These are phyloP conservation scores for Xyrichtys novacula DNA, from an alignment of 2,797 vertebrate genomes.

Conservation along the genomic window DNA sequence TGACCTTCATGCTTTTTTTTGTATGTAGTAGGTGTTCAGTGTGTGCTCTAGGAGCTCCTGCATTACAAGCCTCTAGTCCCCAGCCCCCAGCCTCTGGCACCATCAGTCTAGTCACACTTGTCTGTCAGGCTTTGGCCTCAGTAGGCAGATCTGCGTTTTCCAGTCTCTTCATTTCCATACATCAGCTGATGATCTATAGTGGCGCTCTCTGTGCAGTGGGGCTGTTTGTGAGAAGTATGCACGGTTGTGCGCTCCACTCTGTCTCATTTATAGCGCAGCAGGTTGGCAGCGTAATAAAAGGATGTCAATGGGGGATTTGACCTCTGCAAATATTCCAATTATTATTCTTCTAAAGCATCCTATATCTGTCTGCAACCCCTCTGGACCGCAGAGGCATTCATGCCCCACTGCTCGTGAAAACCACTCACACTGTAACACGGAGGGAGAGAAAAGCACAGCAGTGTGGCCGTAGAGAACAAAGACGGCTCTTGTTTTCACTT, in stretches of 20 bases:
- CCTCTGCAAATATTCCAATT: slow-evolving; percentile 78
- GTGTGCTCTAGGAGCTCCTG: slow-evolving; percentile 22
- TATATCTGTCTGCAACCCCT: slow-evolving; percentile 65
- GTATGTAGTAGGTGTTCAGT: slow-evolving; percentile 22
- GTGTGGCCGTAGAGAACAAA: slow-evolving; percentile 18
- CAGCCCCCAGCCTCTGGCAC: slow-evolving; percentile 33
- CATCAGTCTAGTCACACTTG: slow-evolving; percentile 56
- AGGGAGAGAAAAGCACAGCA: slow-evolving; percentile 24
- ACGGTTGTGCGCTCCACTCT: slow-evolving; percentile 46
- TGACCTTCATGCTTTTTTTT: slow-evolving; percentile 50
- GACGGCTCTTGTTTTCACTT: slow-evolving; percentile 2
- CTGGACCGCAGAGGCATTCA: slow-evolving; percentile 55
- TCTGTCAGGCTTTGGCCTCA: slow-evolving; percentile 56
- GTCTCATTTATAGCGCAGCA: slow-evolving; percentile 74
- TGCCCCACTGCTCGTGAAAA: slow-evolving; percentile 62
- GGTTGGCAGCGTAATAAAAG: slow-evolving; percentile 74
- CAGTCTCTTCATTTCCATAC: slow-evolving; percentile 64
- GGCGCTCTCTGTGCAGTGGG: slow-evolving; percentile 14
- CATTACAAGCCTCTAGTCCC: slow-evolving; percentile 29
- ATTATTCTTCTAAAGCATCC: slow-evolving; percentile 73
- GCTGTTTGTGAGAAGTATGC: slow-evolving; percentile 49
- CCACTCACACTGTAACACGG: slow-evolving; percentile 48
- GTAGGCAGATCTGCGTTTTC: slow-evolving; percentile 43
- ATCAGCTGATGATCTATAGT: slow-evolving; percentile 63
- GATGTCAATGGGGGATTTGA: slow-evolving; percentile 77